Evolutionary conservation across 1,140 invertebrate species (phyloP), one percentile per base, ranked within the genome.

Genomic region (Apis florea): DNA sequence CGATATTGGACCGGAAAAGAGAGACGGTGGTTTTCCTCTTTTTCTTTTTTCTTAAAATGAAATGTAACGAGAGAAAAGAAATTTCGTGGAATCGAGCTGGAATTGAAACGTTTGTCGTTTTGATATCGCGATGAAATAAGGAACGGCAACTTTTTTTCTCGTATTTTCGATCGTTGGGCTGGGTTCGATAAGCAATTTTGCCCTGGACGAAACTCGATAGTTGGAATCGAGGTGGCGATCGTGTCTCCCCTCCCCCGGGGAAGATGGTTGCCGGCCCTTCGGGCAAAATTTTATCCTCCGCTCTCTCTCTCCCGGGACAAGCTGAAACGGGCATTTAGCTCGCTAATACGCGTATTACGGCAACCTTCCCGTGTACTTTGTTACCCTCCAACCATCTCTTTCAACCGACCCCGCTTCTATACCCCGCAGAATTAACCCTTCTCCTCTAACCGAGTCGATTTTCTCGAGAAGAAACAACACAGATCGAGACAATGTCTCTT

Each of bases 211-310:
- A 91, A 91, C 88, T 90, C 82, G 89, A 90, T 91, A 90, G 88
- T 86, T 80, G 85, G 69, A 84, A 89, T 90, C 84, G 85, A 91
- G 90, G 90, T 91, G 90, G 88, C 79, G 89, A 87, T 90, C 87
- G 31, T 6, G 85, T 74, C 77, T 90, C 90, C 90, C 90, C 71
- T 70, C 90, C 90, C 90, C 90, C 71, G 68, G 90, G 90, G 90
- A 91, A 91, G 85, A 89, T 85, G 86, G 84, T 90, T 88, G 69
- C 82, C 85, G 88, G 80, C 85, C 87, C 88, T 77, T 72, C 80
- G 84, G 88, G 86, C 82, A 66, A 89, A 88, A 89, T 90, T 87
- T 85, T 80, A 83, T 77, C 84, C 85, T 88, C 85, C 85, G 87
- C 68, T 90, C 90, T 82, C 5, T 5, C 31, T 40, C 31, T 40